A percentile compares a stretch with the other conserved stretches of the same genome.
These are phyloP conservation scores for Osmoderma eremita DNA, from an alignment of 2,888 invertebrate species.

Conservation along the genomic window DNA sequence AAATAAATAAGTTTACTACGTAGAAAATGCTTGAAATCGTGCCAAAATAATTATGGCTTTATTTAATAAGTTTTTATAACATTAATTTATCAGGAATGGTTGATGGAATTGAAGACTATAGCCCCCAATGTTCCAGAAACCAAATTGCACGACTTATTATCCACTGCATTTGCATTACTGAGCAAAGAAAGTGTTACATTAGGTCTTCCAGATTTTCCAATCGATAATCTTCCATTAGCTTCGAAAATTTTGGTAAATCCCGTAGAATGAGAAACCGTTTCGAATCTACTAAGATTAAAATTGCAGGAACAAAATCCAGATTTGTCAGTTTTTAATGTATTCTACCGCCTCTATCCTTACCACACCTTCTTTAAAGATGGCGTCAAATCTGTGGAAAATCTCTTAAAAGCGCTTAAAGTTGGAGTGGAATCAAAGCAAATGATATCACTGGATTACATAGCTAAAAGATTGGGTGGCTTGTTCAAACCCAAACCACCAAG, in stretches of 20 bases:
- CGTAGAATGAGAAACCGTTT: background rate
- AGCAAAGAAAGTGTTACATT: slow-evolving; percentile 77
- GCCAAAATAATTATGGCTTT: too few relatives aligned
- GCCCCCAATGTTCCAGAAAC: slow-evolving; percentile 68
- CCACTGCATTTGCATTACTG: slow-evolving; percentile 82
- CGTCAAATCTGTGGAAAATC: slow-evolving; percentile 74
- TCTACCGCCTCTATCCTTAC: slow-evolving; percentile 87
- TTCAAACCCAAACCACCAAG: slow-evolving; percentile 40
- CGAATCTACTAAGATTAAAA: background rate
- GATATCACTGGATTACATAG: slow-evolving; percentile 35
- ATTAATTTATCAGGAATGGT: slow-evolving; percentile 67
- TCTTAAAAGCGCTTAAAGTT: slow-evolving; percentile 74
- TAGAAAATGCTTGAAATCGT: background rate
- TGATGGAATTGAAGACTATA: slow-evolving; percentile 63
- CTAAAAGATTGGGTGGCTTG: slow-evolving; percentile 37
- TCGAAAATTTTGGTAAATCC: slow-evolving; percentile 73
- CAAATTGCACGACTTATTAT: slow-evolving; percentile 74
- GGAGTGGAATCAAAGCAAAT: slow-evolving; percentile 25
- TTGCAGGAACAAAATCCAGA: slow-evolving; percentile 77
- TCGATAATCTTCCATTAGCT: slow-evolving; percentile 78
- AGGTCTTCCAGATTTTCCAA: slow-evolving; percentile 89
- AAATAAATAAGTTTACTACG: too few relatives aligned
- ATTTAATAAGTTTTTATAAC: too few relatives aligned
- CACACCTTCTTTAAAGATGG: slow-evolving; percentile 82
- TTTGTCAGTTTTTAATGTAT: slow-evolving; percentile 73